These are phyloP conservation scores for Medauroidea extradentata DNA, from an alignment of 1,140 invertebrate genomes.

Conservation along the genomic window DNA sequence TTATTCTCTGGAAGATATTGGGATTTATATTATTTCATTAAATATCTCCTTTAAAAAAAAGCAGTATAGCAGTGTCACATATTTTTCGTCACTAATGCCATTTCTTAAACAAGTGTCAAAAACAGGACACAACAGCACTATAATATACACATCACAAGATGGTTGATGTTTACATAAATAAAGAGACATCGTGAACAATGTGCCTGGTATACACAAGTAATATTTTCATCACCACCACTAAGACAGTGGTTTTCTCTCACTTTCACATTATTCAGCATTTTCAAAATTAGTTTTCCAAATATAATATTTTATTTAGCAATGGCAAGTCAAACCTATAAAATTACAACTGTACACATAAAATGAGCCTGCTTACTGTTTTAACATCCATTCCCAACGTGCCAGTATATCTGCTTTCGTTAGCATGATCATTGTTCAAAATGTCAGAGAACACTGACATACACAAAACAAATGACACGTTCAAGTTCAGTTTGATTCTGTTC, in stretches of 20 bases:
- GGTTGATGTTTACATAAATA: slow-evolving; percentile 15
- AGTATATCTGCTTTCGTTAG: slow-evolving; percentile 1
- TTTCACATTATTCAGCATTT: background rate
- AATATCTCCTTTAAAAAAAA: slow-evolving; percentile 7
- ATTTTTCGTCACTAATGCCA: slow-evolving; percentile 13
- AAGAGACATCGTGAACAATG: slow-evolving; percentile 19
- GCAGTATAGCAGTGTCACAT: background rate
- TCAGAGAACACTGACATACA: slow-evolving; percentile 7
- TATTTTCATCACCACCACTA: slow-evolving; percentile 3
- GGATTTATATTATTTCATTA: slow-evolving; percentile 13
- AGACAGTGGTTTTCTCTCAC: background rate
- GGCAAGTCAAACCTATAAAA: slow-evolving; percentile 7
- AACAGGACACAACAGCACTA: slow-evolving; percentile 12
- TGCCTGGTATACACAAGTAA: slow-evolving; percentile 12
- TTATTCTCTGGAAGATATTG: slow-evolving; percentile 14
- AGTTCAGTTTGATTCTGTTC: slow-evolving; percentile 5
- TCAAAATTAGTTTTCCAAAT: background rate
- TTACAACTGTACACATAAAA: slow-evolving; percentile 6
- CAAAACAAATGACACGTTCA: slow-evolving; percentile 12
- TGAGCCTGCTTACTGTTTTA: background rate
- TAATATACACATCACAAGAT: slow-evolving; percentile 12
- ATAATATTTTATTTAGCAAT: slow-evolving; percentile 1
- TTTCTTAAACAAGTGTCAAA: slow-evolving; percentile 19
- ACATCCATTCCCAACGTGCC: background rate
- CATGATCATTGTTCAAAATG: slow-evolving; percentile 15